Conservation (phyloP, 2,888 invertebrate species). For the Balanococcus diminutus region DNA sequence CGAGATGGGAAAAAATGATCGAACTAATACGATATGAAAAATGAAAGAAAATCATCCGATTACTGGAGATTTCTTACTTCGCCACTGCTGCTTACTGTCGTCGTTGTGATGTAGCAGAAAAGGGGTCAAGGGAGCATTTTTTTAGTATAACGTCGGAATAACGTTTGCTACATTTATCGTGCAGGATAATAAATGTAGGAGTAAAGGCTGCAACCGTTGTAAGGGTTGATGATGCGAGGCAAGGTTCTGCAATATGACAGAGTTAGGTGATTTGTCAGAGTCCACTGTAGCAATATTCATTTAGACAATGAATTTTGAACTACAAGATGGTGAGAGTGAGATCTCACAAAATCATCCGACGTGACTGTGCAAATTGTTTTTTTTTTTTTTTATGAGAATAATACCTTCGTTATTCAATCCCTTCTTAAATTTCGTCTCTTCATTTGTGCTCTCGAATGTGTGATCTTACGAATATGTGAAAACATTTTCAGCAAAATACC, state of each 20-base stretch:
- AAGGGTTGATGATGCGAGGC: constrained; percentile 49
- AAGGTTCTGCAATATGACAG: constrained; percentile 46
- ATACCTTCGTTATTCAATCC: too few relatives aligned
- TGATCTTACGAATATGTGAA: too few relatives aligned
- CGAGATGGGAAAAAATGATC: neutral
- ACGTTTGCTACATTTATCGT: neutral
- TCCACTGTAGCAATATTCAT: constrained; percentile 43
- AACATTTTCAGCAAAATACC: too few relatives aligned
- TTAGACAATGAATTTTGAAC: too few relatives aligned
- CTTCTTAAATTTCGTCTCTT: too few relatives aligned
- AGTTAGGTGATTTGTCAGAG: constrained; percentile 43
- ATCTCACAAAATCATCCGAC: too few relatives aligned
- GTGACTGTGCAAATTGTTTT: too few relatives aligned
- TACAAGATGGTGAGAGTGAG: too few relatives aligned
- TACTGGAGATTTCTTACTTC: neutral
- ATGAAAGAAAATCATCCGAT: neutral
- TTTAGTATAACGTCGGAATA: neutral
- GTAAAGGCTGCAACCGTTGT: constrained; percentile 4
- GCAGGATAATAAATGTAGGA: neutral
- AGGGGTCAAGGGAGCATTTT: neutral
- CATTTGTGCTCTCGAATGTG: too few relatives aligned
- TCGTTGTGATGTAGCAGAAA: too few relatives aligned
- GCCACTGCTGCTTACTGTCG: too few relatives aligned
- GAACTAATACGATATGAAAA: neutral
- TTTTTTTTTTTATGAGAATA: too few relatives aligned